phyloP scores from a whole-genome alignment of 2,113 vertebrate genomes.

The Desmodus rotundus region DNA sequence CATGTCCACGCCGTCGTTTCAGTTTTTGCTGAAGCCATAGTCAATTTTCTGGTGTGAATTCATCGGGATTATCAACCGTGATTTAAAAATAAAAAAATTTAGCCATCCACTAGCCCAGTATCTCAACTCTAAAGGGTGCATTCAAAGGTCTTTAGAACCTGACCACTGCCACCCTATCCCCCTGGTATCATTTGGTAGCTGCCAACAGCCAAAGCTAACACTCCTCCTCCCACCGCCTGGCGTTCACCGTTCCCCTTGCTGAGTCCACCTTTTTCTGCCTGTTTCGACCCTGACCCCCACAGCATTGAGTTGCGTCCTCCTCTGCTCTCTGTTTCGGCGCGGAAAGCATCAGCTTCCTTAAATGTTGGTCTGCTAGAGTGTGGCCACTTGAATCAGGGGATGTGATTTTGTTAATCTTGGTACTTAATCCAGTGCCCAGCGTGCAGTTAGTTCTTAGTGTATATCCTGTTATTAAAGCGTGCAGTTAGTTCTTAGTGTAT shows the following conservation, averaged over 20 bases:
- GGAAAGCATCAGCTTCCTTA: background rate
- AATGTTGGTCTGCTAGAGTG: background rate
- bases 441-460: background rate
- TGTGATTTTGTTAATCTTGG: background rate
- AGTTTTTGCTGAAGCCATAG: background rate
- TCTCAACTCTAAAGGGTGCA: background rate
- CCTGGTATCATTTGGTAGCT: background rate
- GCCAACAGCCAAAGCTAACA: background rate
- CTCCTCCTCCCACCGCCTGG: too few species aligned
- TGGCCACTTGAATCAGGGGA: background rate
- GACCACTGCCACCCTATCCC: accelerated
- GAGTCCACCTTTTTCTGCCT: background rate
- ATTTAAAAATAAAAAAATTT: background rate
- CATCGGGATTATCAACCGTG: background rate
- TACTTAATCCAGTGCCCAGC: background rate
- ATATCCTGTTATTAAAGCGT: background rate
- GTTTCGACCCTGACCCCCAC: background rate
- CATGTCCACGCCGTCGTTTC: background rate
- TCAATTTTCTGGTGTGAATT: background rate
- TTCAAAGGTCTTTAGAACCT: background rate
- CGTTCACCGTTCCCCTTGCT: accelerated
- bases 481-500: background rate
- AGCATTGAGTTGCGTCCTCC: background rate
- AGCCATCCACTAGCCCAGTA: background rate
- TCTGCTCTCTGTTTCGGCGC: background rate